A percentile compares a stretch with the other conserved stretches of the same genome.
These are phyloP conservation scores for Anas georgica DNA, from an alignment of 2,797 vertebrate species.

Conservation along the genomic window DNA sequence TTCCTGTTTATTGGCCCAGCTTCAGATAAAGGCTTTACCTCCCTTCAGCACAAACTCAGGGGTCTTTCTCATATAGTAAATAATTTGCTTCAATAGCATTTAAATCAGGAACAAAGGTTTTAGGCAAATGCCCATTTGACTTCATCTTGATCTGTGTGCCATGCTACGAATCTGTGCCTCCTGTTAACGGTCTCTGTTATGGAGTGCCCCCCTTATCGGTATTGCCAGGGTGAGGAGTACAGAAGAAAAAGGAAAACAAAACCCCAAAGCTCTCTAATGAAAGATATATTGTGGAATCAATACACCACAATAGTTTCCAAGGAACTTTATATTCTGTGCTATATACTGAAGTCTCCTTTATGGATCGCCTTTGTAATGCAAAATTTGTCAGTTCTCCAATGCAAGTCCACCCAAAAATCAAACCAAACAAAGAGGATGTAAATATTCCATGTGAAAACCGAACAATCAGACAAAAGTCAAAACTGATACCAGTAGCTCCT, in stretches of 20 bases:
- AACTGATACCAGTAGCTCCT: not conserved
- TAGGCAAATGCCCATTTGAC: not conserved
- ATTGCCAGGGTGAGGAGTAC: not conserved
- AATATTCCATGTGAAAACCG: not conserved
- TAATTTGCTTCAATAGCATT: not conserved
- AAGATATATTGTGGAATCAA: slow-evolving; percentile 21
- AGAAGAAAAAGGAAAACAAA: not conserved
- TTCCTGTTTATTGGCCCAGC: slow-evolving; percentile 7
- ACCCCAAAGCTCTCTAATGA: not conserved
- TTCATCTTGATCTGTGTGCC: slow-evolving; percentile 11
- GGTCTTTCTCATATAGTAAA: not conserved
- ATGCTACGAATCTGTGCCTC: not conserved
- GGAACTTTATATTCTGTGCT: slow-evolving; percentile 13
- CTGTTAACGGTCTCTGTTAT: not conserved
- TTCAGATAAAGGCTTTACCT: slow-evolving; percentile 8
- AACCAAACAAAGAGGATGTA: not conserved
- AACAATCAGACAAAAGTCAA: not conserved
- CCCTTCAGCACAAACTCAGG: not conserved
- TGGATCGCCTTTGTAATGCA: not conserved
- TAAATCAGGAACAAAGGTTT: slow-evolving; percentile 29
- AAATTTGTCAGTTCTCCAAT: not conserved
- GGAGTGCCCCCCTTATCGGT: not conserved
- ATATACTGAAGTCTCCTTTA: not conserved
- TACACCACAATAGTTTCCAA: not conserved
- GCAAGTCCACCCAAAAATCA: not conserved